These are phyloP conservation scores for Homalodisca vitripennis DNA, from an alignment of 1,140 invertebrate genomes.

Conservation along the genomic window DNA sequence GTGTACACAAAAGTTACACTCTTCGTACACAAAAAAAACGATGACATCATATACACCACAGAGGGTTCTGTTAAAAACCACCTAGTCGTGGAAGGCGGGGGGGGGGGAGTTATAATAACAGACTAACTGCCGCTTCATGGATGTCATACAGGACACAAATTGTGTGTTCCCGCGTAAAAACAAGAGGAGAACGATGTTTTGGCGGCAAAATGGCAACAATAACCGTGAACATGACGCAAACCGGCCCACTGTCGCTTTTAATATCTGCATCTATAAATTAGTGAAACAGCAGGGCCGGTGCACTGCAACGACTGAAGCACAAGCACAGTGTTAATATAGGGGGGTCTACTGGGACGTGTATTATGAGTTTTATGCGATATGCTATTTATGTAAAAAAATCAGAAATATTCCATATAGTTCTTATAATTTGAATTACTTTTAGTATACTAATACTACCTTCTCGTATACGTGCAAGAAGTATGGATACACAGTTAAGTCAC, in stretches of 20 bases:
- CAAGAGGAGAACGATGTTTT: not conserved
- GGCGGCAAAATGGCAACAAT: conserved; percentile 15
- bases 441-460: too few species aligned
- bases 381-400: too few species aligned
- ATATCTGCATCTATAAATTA: conserved; percentile 22
- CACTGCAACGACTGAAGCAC: not conserved
- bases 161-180: conserved; percentile 11
- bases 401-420: too few species aligned
- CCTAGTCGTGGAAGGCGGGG: not conserved
- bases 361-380: too few species aligned
- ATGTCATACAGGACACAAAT: not conserved
- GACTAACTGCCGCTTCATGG: not conserved
- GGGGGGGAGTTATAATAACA: not conserved
- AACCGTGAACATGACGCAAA: conserved; percentile 19
- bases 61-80: too few species aligned
- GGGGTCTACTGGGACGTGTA: too few species aligned
- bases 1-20: not conserved
- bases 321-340: too few species aligned
- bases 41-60: too few species aligned
- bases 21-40: not conserved
- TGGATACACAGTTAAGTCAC: too few species aligned
- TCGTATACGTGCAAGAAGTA: too few species aligned
- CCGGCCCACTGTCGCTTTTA: not conserved
- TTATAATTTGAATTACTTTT: too few species aligned
- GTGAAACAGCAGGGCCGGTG: not conserved